Conservation (phyloP, 37 sponge, comb jelly and placozoan species). For the Hormiphora californensis region DNA sequence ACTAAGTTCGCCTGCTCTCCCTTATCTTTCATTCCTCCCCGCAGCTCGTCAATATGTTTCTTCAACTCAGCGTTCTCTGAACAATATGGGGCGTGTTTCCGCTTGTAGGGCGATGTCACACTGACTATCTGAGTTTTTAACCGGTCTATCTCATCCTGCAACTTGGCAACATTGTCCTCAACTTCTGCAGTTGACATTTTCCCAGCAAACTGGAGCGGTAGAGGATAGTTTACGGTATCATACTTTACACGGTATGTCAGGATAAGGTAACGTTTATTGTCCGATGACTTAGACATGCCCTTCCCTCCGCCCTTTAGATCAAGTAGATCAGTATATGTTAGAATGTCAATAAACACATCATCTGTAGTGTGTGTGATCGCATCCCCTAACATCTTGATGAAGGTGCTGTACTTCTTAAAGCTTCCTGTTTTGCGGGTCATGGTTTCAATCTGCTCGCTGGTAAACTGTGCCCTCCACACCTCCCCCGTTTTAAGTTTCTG, state of each 20-base stretch:
- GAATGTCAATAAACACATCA: constrained; percentile 16
- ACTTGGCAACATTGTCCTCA: constrained; percentile 31
- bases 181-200: constrained; percentile 32
- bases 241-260: constrained; percentile 40
- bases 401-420: not conserved
- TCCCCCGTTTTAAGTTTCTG: constrained; percentile 31
- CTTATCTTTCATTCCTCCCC: not conserved
- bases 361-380: not conserved
- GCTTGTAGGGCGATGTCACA: not conserved
- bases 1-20: constrained; percentile 5
- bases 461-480: constrained; percentile 24
- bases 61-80: not conserved
- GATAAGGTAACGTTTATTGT: constrained; percentile 19
- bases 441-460: not conserved
- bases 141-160: not conserved
- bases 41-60: not conserved
- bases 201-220: not conserved
- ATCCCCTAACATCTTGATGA: not conserved
- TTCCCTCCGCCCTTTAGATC: not conserved
- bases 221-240: constrained; percentile 37
- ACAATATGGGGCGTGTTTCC: not conserved
- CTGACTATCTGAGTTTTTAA: constrained; percentile 37
- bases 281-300: not conserved
- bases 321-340: constrained; percentile 8
- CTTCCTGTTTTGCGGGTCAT: constrained; percentile 26